Percentiles rank a stretch among this genome's conserved stretches.
phyloP scores from a whole-genome alignment of 2,113 vertebrate species.

The Turdus rufiventris region DNA sequence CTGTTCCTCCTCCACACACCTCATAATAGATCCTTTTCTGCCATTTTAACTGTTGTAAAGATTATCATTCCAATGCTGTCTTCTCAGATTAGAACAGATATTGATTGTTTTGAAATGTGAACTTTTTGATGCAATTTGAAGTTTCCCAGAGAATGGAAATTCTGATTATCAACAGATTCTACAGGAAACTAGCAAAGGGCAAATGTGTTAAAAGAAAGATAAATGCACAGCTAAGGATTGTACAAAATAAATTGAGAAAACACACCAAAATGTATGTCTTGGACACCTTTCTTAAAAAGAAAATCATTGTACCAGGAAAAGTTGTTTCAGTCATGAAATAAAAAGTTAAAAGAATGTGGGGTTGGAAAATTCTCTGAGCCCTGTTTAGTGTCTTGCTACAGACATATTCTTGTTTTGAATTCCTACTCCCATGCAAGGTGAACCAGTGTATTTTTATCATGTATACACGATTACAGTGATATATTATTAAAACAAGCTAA shows the following conservation, averaged over 20 bases:
- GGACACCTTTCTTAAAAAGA: not conserved
- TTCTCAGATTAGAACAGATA: not conserved
- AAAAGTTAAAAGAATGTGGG: not conserved
- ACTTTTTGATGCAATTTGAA: not conserved
- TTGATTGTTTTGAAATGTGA: not conserved
- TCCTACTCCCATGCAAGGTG: conserved; percentile 18
- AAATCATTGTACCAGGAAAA: not conserved
- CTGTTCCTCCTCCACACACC: not conserved
- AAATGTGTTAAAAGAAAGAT: not conserved
- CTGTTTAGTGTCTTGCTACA: not conserved
- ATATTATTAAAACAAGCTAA: conserved; percentile 62
- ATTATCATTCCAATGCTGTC: not conserved
- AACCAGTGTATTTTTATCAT: conserved; percentile 30
- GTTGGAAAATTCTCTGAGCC: conserved; percentile 11
- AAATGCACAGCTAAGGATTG: not conserved
- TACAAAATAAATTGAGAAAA: conserved; percentile 47
- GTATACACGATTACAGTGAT: conserved; percentile 39
- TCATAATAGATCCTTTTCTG: not conserved
- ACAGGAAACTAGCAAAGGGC: not conserved
- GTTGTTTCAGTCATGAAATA: not conserved
- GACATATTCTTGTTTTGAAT: conserved; percentile 15
- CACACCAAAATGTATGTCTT: not conserved
- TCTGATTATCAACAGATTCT: not conserved
- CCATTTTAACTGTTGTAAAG: not conserved
- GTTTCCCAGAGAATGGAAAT: not conserved